Base-by-base conservation (phyloP, 2,797 vertebrate species). In the Chromobotia macracanthus region DNA sequence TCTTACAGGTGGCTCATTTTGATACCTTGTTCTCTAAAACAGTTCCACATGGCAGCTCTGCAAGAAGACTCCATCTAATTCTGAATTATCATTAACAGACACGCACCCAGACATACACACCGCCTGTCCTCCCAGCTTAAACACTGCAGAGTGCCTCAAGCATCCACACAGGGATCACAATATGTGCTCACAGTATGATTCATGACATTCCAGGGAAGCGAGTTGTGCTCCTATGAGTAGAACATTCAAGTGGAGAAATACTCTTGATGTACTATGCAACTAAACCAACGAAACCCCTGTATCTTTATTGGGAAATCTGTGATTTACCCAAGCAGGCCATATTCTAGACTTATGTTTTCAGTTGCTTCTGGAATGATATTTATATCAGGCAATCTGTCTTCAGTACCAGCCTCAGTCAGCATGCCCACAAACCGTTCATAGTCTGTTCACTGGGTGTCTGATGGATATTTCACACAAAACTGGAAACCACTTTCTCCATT, bases 31-130 rank as follows among this genome's bases (percentile, higher is more conserved):
- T 73, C 80, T 64, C 55, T 77, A 80, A 84, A 81, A 60, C 72
- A 75, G n/a, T 85, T 78, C 80, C 82, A 85, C 53, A 77, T 80
- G 77, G 70, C 21, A 51, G 72, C 23, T 41, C 25, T 35, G 21
- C 46, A 56, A 46, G 35, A 58, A 50, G 82, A 44, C 58, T 64
- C 60, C 28, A 74, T 69, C 61, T 65, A 10, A 55, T 70, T 78
- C 23, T 23, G 55, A 75, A 80, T 73, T 38, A 69, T 75, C 60
- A 66, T 68, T 28, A 58, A 51, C 23, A 63, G 35, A 23, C 46
- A 72, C 55, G 58, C 53, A 41, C 7, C 38, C 38, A 46, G 28
- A 56, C 48, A 18, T 5, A n/a, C 25, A 12, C 23, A 28, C 25
- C 13, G 53, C 2, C 58, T 58, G 55, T 12, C 10, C 10, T 10